Base-by-base conservation (phyloP, 1,140 invertebrate genomes). In the Apis florea region DNA sequence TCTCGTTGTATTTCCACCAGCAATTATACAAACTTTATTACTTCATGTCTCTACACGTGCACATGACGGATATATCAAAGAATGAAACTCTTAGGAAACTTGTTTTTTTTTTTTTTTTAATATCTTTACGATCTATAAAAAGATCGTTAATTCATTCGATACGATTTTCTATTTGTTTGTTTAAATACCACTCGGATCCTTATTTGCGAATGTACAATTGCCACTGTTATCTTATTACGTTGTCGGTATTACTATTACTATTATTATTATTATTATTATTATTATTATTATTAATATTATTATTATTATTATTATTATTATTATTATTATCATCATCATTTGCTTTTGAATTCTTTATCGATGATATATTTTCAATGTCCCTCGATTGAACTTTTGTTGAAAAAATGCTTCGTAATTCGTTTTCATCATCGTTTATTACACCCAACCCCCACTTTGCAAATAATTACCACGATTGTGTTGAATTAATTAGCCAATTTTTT, bases 361-460 rank as follows among this genome's bases (percentile, higher is more conserved):
- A 53, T 53, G 19, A 40, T 56, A 12, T 40, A 40, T 40, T 40
- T 24, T 71, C 69, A 21, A 26, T 40, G 69, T 71, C 40, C 17
- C 19, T 70, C 24, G 6, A 24, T 21, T 17, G 31, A 19, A 66
- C 26, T 40, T 40, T 40, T 66, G 26, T n/a, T 53, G 51, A 31
- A 54, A 19, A 31, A 26, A 54, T 54, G 51, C 12, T 63, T 53
- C 49, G 15, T 51, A 19, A n/a, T 49, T 75, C 24, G 6, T 54
- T 21, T 77, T 26, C 0, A 58, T 66, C 19, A 19, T 74, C n/a
- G 31, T 40, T 40, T 40, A 40, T 24, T 51, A 81, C 79, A 81
- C 79, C 63, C 64, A 51, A 75, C 79, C 75, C 79, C 79, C 79
- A 40, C 26, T 80, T 81, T 81, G 79, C 63, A 81, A 81, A 75